These are phyloP conservation scores for Dascyllus trimaculatus DNA, from an alignment of 2,113 vertebrate species.

Conservation along the genomic window DNA sequence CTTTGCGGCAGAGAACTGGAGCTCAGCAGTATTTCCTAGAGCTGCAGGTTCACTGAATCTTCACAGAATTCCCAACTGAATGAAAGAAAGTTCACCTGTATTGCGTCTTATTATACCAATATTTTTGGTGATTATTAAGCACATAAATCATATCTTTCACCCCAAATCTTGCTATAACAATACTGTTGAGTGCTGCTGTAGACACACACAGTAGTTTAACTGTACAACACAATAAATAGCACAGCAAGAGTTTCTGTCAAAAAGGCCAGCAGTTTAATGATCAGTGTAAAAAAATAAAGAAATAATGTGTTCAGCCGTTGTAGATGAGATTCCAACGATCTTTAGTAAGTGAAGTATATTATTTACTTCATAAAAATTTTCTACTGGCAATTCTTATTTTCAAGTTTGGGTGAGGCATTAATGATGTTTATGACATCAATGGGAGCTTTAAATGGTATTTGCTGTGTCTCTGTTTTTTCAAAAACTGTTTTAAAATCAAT, in stretches of 20 bases:
- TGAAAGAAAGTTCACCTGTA: neutral
- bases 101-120: conserved; percentile 9
- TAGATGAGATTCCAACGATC: neutral
- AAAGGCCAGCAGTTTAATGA: conserved; percentile 7
- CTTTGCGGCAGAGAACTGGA: conserved; percentile 30
- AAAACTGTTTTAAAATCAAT: conserved; percentile 40
- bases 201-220: neutral
- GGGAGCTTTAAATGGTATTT: neutral
- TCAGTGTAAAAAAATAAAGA: neutral
- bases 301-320: neutral
- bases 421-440: conserved; percentile 9
- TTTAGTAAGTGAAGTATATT: neutral
- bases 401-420: neutral
- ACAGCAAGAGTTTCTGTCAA: conserved; percentile 12
- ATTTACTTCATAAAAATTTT: neutral
- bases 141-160: conserved; percentile 16
- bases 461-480: conserved; percentile 12
- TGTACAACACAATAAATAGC: neutral
- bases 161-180: neutral
- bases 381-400: neutral
- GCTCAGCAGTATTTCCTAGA: conserved; percentile 50
- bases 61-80: conserved; percentile 10
- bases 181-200: neutral
- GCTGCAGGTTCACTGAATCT: conserved; percentile 30
- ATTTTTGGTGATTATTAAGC: conserved; percentile 8